Evolutionary conservation across 2,797 vertebrate species (phyloP).

Genomic region (Chelon labrosus): DNA sequence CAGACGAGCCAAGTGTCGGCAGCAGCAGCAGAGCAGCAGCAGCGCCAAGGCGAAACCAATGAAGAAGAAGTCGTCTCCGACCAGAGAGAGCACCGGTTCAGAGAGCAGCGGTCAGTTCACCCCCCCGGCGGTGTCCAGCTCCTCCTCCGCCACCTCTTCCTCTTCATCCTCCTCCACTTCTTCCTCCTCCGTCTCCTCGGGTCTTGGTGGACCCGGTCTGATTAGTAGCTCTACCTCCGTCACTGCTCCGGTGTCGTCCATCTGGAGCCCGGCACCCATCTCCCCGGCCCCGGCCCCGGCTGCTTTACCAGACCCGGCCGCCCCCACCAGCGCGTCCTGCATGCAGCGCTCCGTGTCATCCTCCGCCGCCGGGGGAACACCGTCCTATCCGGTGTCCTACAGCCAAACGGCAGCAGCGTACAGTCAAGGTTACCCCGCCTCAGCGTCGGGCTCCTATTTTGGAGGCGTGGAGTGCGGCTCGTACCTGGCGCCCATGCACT

Average conservation of each 20-base stretch:
- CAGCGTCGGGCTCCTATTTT: conserved; percentile 90
- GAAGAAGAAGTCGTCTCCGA: conserved; percentile 95
- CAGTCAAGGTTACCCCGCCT: conserved; percentile 89
- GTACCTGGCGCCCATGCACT: conserved; percentile 94
- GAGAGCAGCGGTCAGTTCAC: conserved; percentile 97
- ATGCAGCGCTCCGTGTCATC: conserved; percentile 91
- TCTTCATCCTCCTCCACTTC: conserved; percentile 85
- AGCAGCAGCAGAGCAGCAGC: conserved; percentile 89
- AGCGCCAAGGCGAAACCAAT: conserved; percentile 90
- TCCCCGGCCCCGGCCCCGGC: conserved; percentile 88
- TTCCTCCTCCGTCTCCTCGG: conserved; percentile 66
- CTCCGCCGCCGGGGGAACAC: conserved; percentile 46
- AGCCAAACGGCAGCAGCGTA: conserved; percentile 91
- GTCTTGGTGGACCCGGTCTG: conserved; percentile 69
- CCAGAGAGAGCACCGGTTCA: conserved; percentile 92
- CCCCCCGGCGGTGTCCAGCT: conserved; percentile 89
- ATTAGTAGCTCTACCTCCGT: conserved; percentile 78
- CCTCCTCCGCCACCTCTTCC: conserved; percentile 89
- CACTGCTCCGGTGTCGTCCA: conserved; percentile 90
- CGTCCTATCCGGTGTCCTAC: conserved; percentile 93
- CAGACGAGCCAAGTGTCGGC: conserved; percentile 94
- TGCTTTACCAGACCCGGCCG: conserved; percentile 85
- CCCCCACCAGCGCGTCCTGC: conserved; percentile 89
- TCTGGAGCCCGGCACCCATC: conserved; percentile 97
- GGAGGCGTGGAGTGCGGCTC: conserved; percentile 95